Conservation (phyloP, 2,888 invertebrate species). For the Microplitis deprimator region DNA sequence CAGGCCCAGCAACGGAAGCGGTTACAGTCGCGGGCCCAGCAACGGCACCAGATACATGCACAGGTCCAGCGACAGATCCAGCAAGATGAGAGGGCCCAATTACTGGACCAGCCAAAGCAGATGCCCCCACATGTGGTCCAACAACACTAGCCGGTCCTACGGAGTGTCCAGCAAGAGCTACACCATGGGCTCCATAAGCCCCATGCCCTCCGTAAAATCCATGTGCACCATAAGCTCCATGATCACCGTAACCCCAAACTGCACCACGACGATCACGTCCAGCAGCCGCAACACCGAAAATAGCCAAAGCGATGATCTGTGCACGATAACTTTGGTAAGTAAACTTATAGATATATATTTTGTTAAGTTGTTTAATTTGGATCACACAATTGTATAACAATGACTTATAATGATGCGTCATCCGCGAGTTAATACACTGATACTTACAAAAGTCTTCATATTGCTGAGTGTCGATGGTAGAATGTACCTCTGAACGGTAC, state of each 20-base stretch:
- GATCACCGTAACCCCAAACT: conserved; percentile 52
- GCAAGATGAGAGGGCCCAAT: conserved; percentile 65
- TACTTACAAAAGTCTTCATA: conserved; percentile 70
- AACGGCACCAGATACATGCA: conserved; percentile 67
- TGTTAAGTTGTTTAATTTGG: neutral
- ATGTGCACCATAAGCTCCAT: conserved; percentile 49
- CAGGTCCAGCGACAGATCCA: conserved; percentile 65
- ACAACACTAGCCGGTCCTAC: conserved; percentile 60
- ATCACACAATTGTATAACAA: conserved; percentile 9
- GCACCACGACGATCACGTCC: conserved; percentile 58
- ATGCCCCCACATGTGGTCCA: conserved; percentile 63
- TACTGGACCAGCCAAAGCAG: conserved; percentile 62
- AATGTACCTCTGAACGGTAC: conserved; percentile 61
- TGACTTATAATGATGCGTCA: neutral
- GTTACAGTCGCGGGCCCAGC: conserved; percentile 65
- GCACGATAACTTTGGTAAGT: conserved; percentile 5
- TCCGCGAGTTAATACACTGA: conserved; percentile 28
- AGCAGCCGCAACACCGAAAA: conserved; percentile 56
- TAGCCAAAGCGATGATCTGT: conserved; percentile 61
- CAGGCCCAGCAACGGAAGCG: conserved; percentile 65
- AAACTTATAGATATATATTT: neutral
- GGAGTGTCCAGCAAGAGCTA: conserved; percentile 63
- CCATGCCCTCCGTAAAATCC: conserved; percentile 50
- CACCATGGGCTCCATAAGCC: conserved; percentile 57
- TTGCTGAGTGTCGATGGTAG: conserved; percentile 63